Percentiles rank a stretch among this genome's conserved stretches.
phyloP scores from a whole-genome alignment of 1,140 invertebrate species.

The Polyergus mexicanus region DNA sequence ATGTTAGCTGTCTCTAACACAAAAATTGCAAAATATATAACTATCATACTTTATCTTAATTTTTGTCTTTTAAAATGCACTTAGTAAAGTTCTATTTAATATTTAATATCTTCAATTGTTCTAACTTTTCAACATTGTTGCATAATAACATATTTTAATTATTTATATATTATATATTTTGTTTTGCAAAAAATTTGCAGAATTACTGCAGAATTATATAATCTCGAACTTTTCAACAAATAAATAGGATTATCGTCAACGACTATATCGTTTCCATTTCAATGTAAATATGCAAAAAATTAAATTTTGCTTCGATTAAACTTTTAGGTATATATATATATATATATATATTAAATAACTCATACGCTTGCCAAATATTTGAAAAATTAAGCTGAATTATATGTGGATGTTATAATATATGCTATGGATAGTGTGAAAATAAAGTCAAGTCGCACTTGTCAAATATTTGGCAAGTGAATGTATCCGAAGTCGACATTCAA shows the following conservation, averaged over 20 bases:
- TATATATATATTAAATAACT: background rate
- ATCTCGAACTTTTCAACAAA: slow-evolving; percentile 33
- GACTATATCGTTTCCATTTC: slow-evolving; percentile 20
- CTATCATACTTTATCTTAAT: background rate
- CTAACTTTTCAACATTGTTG: slow-evolving; percentile 23
- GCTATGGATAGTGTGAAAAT: background rate
- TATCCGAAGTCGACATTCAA: slow-evolving; percentile 13
- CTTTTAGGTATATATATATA: background rate
- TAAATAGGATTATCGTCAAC: slow-evolving; percentile 47
- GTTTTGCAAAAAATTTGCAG: slow-evolving; percentile 30
- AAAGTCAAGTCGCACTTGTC: background rate
- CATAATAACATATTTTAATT: slow-evolving; percentile 34
- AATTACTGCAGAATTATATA: slow-evolving; percentile 21
- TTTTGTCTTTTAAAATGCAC: slow-evolving; percentile 30
- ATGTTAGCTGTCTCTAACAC: background rate
- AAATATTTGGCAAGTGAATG: slow-evolving; percentile 33
- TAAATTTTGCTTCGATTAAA: slow-evolving; percentile 14
- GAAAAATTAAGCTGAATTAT: slow-evolving; percentile 13
- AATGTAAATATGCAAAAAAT: slow-evolving; percentile 40
- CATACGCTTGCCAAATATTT: slow-evolving; percentile 33
- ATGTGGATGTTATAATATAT: slow-evolving; percentile 21
- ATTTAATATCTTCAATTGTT: slow-evolving; percentile 28
- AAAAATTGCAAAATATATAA: slow-evolving; percentile 20
- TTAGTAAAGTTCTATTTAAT: slow-evolving; percentile 10
- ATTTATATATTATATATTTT: slow-evolving; percentile 44